phyloP scores from a whole-genome alignment of 2,888 invertebrate species.

The Eudasyphora cyanicolor region DNA sequence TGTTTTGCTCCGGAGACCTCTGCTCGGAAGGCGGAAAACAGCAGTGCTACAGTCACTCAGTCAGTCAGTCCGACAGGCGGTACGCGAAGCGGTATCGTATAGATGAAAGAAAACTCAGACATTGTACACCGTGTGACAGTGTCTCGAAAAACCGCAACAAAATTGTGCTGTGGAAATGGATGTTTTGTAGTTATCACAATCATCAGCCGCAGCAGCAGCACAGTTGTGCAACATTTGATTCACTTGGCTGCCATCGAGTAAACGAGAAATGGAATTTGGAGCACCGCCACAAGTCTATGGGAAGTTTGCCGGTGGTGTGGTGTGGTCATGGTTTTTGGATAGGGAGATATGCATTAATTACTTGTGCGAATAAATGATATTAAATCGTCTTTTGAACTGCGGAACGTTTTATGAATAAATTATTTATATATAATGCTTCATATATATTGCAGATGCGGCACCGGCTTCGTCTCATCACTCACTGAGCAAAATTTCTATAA shows the following conservation, averaged over 20 bases:
- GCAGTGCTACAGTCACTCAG: neutral
- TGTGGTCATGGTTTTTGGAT: neutral
- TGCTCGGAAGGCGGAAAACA: constrained; percentile 29
- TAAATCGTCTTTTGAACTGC: no score
- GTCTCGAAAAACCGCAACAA: constrained; percentile 8
- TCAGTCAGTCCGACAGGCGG: neutral
- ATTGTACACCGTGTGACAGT: constrained; percentile 34
- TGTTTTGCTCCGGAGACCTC: neutral
- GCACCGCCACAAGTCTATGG: neutral
- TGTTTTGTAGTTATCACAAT: neutral
- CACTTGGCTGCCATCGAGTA: neutral
- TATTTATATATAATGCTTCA: no score
- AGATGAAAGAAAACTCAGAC: constrained; percentile 31
- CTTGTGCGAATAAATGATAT: no score
- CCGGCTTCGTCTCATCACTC: no score
- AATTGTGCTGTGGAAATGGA: constrained; percentile 6
- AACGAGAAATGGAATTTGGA: neutral
- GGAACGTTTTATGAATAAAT: no score
- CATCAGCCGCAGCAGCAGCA: no score
- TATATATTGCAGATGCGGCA: no score
- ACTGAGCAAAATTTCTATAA: no score
- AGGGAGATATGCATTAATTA: no score
- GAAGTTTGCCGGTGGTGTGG: neutral
- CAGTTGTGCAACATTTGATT: constrained; percentile 1
- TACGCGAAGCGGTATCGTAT: constrained; percentile 6